phyloP scores from a whole-genome alignment of 2,113 vertebrate genomes.

The Lamprologus speciosus region DNA sequence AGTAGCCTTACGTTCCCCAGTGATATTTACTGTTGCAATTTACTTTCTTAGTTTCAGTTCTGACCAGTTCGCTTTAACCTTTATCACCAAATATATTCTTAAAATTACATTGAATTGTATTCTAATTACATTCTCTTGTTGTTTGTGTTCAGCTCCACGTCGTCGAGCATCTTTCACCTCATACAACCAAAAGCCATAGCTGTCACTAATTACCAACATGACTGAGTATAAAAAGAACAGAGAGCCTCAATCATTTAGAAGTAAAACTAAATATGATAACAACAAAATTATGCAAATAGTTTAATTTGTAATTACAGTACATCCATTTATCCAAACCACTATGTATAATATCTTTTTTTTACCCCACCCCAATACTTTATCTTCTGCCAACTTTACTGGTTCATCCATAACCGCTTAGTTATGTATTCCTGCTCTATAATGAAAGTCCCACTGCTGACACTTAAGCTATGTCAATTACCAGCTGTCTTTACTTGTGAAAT shows the following conservation, averaged over 20 bases:
- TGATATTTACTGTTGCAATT: background rate
- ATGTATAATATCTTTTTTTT: background rate
- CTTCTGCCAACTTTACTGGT: background rate
- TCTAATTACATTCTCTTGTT: background rate
- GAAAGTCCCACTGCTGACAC: background rate
- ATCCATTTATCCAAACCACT: background rate
- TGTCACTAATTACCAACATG: background rate
- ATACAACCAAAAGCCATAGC: background rate
- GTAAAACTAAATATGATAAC: background rate
- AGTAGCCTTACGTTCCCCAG: background rate
- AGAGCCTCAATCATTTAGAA: background rate
- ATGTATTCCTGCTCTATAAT: background rate
- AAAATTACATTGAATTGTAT: background rate
- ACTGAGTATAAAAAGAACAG: background rate
- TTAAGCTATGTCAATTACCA: background rate
- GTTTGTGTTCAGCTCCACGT: background rate
- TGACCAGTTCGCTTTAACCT: background rate
- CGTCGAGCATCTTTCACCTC: background rate
- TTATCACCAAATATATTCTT: background rate
- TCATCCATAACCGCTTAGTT: background rate
- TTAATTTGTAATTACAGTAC: background rate
- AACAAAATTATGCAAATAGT: background rate
- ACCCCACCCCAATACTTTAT: background rate
- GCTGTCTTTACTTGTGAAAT: background rate
- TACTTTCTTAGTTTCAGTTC: background rate